Evolutionary conservation across 2,888 invertebrate species (phyloP), one percentile per base, ranked within the genome.

Genomic region (Cephus pulcher): DNA sequence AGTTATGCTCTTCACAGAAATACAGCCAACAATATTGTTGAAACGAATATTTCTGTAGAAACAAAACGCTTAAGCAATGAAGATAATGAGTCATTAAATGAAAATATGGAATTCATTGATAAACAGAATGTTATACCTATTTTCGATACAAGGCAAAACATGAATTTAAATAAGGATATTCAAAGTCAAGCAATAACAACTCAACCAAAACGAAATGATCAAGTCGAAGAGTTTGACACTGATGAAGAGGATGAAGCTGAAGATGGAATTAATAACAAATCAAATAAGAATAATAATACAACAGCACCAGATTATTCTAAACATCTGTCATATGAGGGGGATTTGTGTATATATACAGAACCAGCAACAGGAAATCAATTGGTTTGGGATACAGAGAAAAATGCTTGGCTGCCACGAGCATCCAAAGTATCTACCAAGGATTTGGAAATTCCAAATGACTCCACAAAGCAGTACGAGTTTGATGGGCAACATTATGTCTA

Each of bases 341-440:
- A 95, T 79, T 91, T 93, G 81, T 96, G 96, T 34, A 93, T 96
- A 83, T 96, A 96, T 85, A 96, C 95, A 33, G 96, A 97, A 89
- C 96, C 96, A 35, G 91, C 92, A 78, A 94, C 94, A 32, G 94
- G 95, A 73, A 93, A 94, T 82, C 94, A 95, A 89, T 96, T 95
- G 88, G 93, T 93, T 84, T 96, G 95, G 95, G 93, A 93, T 84
- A 89, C 92, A 76, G 91, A 91, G 34, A 85, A 87, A 80, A 88
- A 91, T 76, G 85, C 87, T 69, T 92, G 92, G 92, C 81, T 83
- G 23, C 82, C 84, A 9, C 82, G 82, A 35, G 32, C 69, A 69
- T 74, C 76, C 12, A 6, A 75, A 81, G 78, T 76, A 80, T 34
- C 35, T 35, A 30, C 6, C 9, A 56, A 56, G 56, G 23, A 56